Evolutionary conservation across 2,113 vertebrate species (phyloP), one percentile per base, ranked within the genome.

Genomic region (Oryzias curvinotus): DNA sequence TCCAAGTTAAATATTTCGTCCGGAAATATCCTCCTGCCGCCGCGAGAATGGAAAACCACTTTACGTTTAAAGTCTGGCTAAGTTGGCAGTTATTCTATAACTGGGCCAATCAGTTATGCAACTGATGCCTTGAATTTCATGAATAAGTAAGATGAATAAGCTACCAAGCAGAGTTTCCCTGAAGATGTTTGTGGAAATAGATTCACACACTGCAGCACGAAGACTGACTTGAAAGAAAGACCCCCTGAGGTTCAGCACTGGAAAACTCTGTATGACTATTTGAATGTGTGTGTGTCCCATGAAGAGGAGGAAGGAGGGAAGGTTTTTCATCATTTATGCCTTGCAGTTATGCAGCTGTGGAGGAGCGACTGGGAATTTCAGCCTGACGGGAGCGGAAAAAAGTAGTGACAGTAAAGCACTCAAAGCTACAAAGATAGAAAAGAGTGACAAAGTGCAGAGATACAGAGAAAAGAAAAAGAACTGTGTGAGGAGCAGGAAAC

Each of bases 311-410:
- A 58, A 48, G 65, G 21, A 58, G 49, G 25, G 41, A 63, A 64
- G 62, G 7, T 62, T 63, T 57, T 85, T 41, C 65, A 90, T 88
- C 84, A 88, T 89, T 87, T 67, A 85, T 80, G 45, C 55, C 59
- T 64, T 62, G 62, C 65, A 74, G 66, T 68, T 63, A 62, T 65
- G 69, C 73, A 79, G 78, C 85, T 81, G 81, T 60, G 28, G 41
- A 57, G 58, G 54, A 60, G 16, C 21, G 16, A 77, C 43, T 57
- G 68, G 66, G 78, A 81, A 67, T 80, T 68, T 73, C 60, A 68
- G 28, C 54, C 64, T 42, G 71, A 80, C 72, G 63, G 60, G 61
- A 75, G 62, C n/a, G 13, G 52, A 17, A 53, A 53, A 62, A 77
- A 63, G 67, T 28, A 62, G 57, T 62, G 47, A 52, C 61, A 60